Evolutionary conservation across 2,888 invertebrate species (phyloP).

Genomic region (Tipula confusa): DNA sequence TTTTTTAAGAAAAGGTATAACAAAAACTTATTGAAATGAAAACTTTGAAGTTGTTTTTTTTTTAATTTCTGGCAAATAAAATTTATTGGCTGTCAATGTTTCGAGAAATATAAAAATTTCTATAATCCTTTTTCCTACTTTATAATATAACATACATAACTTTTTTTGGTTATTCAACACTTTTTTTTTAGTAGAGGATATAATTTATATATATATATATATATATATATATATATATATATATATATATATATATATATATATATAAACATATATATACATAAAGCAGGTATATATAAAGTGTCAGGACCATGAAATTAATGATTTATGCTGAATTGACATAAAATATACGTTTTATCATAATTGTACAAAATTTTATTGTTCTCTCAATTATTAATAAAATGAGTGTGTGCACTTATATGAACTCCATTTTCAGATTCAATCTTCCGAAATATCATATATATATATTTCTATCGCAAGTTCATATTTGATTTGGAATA

Average conservation of each 20-base stretch:
- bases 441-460: not conserved
- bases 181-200: not conserved
- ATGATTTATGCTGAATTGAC: not conserved
- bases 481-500: too few relatives aligned
- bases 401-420: not conserved
- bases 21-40: not conserved
- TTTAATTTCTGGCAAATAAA: not conserved
- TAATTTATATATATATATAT: too few relatives aligned
- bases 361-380: not conserved
- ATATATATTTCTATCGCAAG: not conserved
- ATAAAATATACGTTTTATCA: slow-evolving; percentile 10
- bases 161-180: not conserved
- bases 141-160: not conserved
- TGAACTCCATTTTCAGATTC: not conserved
- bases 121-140: not conserved
- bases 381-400: too few relatives aligned
- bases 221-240: too few relatives aligned
- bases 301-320: not conserved
- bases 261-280: too few relatives aligned
- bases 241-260: too few relatives aligned
- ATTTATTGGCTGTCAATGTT: slow-evolving; percentile 12
- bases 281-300: not conserved
- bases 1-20: not conserved
- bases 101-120: not conserved
- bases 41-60: not conserved